Conservation (phyloP, 2,797 vertebrate genomes). For the Lophius americanus region DNA sequence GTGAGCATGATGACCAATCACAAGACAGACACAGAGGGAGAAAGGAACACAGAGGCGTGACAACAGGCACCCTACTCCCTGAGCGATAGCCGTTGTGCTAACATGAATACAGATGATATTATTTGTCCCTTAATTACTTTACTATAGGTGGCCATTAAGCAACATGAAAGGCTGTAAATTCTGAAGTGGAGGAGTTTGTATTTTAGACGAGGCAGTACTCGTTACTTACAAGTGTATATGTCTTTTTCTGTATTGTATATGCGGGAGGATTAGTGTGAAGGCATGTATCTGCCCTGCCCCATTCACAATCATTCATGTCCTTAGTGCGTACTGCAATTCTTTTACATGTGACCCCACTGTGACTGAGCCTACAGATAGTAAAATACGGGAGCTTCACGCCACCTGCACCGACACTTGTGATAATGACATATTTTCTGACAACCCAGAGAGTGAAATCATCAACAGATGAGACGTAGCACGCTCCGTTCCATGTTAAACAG, state of each 20-base stretch:
- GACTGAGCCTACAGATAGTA: conserved; percentile 49
- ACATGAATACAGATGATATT: neutral
- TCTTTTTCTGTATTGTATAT: conserved; percentile 1
- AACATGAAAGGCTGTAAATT: neutral
- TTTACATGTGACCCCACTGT: conserved; percentile 54
- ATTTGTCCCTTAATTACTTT: neutral
- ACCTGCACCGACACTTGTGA: conserved; percentile 46
- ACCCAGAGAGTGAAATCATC: conserved; percentile 59
- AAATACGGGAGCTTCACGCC: conserved; percentile 35
- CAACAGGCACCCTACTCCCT: too few relatives aligned
- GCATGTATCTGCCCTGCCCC: conserved; percentile 16
- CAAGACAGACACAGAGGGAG: too few relatives aligned
- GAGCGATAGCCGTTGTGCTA: neutral
- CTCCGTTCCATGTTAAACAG: conserved; percentile 72
- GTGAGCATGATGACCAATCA: too few relatives aligned
- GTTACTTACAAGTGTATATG: neutral
- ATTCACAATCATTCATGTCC: conserved; percentile 24
- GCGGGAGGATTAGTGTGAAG: conserved; percentile 37
- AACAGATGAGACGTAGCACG: conserved; percentile 51
- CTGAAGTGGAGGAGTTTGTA: neutral
- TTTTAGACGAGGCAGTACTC: neutral
- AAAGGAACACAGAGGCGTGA: too few relatives aligned
- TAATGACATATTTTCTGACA: conserved; percentile 61
- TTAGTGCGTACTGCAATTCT: conserved; percentile 37
- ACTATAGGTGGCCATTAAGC: neutral